A percentile compares a stretch with the other conserved stretches of the same genome.
Conservation (phyloP, 2,888 invertebrate species). For the Myathropa florea region DNA sequence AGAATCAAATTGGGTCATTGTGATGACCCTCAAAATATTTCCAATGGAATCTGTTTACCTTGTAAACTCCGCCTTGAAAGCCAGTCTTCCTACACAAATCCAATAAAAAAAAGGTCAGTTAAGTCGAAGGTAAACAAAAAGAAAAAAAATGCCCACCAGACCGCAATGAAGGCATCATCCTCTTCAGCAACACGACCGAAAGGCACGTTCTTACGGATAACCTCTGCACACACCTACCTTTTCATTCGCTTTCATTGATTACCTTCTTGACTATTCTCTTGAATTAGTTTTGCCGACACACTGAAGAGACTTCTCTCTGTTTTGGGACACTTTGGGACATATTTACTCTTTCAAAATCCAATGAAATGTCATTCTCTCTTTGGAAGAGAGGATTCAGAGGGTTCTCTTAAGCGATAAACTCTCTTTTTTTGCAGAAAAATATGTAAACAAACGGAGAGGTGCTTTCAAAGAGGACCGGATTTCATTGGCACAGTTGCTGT, state of each 20-base stretch:
- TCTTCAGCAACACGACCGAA: not conserved
- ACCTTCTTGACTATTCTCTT: not conserved
- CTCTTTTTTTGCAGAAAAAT: not conserved
- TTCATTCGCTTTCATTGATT: not conserved
- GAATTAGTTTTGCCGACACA: not conserved
- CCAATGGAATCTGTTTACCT: constrained; percentile 46
- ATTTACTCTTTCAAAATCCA: not conserved
- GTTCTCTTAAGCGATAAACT: not conserved
- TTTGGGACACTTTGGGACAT: constrained; percentile 46
- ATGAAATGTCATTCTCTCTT: not conserved
- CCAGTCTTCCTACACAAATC: constrained; percentile 50
- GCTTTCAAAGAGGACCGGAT: not conserved
- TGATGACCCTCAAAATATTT: constrained; percentile 25
- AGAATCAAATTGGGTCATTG: constrained; percentile 37
- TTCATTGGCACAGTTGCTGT: not conserved
- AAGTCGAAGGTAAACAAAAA: constrained; percentile 35
- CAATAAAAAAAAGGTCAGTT: constrained; percentile 53
- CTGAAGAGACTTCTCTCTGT: not conserved
- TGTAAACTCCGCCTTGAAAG: constrained; percentile 60
- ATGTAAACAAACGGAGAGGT: constrained; percentile 53
- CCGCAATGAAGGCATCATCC: constrained; percentile 47
- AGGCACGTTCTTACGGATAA: constrained; percentile 7
- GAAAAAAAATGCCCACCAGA: constrained; percentile 1
- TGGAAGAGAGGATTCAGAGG: not conserved
- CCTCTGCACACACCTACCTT: constrained; percentile 4